Conservation (phyloP, 1,140 invertebrate species). For the Aphis gossypii region DNA sequence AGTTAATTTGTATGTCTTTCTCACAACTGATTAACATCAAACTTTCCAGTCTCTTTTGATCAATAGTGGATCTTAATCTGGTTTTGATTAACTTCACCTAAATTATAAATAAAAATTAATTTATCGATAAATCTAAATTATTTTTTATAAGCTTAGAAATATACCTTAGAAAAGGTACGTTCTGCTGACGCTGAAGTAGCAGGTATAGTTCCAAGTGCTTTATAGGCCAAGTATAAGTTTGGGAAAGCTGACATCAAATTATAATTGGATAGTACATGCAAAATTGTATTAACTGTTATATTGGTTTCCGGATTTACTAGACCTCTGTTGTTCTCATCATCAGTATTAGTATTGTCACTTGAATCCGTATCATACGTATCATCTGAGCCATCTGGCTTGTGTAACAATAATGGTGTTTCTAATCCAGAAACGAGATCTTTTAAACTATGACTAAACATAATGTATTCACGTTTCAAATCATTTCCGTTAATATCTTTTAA, state of each 20-base stretch:
- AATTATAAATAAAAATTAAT: background rate
- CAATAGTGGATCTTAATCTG: background rate
- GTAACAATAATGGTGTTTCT: background rate
- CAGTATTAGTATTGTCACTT: background rate
- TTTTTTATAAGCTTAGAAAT: background rate
- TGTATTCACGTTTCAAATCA: background rate
- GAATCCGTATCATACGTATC: background rate
- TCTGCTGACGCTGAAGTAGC: background rate
- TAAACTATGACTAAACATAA: background rate
- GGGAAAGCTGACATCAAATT: slow-evolving; percentile 21
- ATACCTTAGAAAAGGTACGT: background rate
- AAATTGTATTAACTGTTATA: background rate
- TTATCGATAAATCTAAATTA: background rate
- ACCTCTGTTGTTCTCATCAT: background rate
- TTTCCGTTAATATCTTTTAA: background rate
- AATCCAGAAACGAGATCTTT: background rate
- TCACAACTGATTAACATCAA: background rate
- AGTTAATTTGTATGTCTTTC: background rate
- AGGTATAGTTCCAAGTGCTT: background rate
- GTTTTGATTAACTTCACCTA: slow-evolving; percentile 20
- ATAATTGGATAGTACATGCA: background rate
- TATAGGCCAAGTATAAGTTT: background rate
- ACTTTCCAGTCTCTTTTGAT: background rate
- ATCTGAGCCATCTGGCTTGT: background rate
- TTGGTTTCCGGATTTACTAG: background rate